Base-by-base conservation (phyloP, 1,140 invertebrate genomes). In the Megalopta genalis region DNA sequence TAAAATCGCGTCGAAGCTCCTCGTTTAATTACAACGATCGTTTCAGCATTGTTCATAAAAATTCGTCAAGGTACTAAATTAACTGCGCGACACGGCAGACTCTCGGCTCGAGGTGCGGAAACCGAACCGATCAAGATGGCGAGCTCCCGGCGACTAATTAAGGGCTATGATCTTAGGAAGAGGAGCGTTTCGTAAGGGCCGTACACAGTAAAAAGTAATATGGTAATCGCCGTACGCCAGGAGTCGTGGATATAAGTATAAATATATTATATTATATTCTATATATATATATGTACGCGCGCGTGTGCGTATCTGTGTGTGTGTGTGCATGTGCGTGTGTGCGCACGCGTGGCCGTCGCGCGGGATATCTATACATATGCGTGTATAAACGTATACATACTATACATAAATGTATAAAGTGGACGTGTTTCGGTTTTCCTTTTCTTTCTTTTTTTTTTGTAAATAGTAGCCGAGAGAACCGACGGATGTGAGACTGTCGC, bases 381-480 rank as follows among this genome's bases (percentile, higher is more conserved):
- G 77, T 85, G 66, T 80, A 86, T 75, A 77, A 71, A 83, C 82
- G 72, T 76, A 68, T 60, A 68, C n/a, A 77, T 60, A 84, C 14
- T 82, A 83, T 77, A 88, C 67, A 75, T 84, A 86, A 81, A 86
- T 85, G 76, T 87, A 84, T 82, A 87, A 83, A 87, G 80, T 80
- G 75, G 78, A 83, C 74, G 80, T 82, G 78, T 83, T 14, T n/a
- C n/a, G n/a, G n/a, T n/a, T n/a, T n/a, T n/a, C n/a, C n/a, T n/a
- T n/a, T n/a, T n/a, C n/a, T n/a, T n/a, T n/a, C n/a, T n/a, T 32
- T 32, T 32, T 4, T 32, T 32, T 32, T 25, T 92, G 90, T 92
- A 92, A 88, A 92, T 92, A 91, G 52, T 84, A 81, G 71, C n/a
- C n/a, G 64, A 18, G 32, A 67, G 66, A 73, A 62, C 54, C 63